A percentile compares a stretch with the other conserved stretches of the same genome.
Evolutionary conservation across 2,797 vertebrate genomes (phyloP).

Genomic region (Falco peregrinus): DNA sequence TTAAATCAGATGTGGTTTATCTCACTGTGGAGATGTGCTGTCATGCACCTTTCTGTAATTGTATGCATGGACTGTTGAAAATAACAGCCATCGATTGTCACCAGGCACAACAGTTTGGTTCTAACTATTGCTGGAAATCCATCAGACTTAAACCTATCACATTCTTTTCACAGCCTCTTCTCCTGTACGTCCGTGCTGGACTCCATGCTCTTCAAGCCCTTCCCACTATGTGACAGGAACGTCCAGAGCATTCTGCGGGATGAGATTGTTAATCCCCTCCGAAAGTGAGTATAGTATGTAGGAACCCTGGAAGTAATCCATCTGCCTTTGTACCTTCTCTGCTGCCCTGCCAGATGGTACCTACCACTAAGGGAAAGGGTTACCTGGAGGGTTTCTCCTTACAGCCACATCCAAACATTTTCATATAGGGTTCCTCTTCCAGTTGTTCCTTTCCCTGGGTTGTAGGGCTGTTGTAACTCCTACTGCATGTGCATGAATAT

Average conservation of each 20-base stretch:
- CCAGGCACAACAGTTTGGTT: not conserved
- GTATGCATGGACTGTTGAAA: not conserved
- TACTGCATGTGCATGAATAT: not conserved
- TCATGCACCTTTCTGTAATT: not conserved
- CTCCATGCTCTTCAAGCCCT: conserved; percentile 86
- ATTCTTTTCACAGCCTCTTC: conserved; percentile 81
- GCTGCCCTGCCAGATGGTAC: not conserved
- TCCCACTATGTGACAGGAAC: conserved; percentile 63
- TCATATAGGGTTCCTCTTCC: not conserved
- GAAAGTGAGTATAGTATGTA: conserved; percentile 74
- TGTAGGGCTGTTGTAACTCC: not conserved
- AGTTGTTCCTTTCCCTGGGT: not conserved
- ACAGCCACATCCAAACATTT: not conserved
- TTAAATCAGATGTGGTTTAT: not conserved
- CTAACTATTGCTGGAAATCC: not conserved
- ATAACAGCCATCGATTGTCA: not conserved
- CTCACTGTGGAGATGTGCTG: not conserved
- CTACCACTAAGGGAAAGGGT: not conserved
- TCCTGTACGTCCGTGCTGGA: conserved; percentile 89
- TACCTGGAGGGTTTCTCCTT: not conserved
- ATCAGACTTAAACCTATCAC: not conserved
- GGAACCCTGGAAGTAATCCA: not conserved
- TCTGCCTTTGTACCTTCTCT: not conserved
- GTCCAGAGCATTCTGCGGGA: conserved; percentile 86
- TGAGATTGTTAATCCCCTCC: conserved; percentile 88